phyloP scores from a whole-genome alignment of 2,888 invertebrate genomes.

The Podotricha telesiphe region DNA sequence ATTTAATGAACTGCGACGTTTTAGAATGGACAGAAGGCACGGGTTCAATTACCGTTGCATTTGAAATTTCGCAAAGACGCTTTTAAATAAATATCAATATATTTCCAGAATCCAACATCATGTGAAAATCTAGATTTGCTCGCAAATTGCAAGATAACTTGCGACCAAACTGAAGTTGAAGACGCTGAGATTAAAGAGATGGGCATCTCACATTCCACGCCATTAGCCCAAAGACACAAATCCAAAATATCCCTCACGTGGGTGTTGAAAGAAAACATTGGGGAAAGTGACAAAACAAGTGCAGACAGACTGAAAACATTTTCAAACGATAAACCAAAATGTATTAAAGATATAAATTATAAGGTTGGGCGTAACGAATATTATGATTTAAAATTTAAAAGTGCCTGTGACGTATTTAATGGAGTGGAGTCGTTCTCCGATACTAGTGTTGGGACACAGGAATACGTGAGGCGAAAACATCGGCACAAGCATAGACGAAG shows the following conservation, averaged over 20 bases:
- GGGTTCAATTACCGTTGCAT: not conserved
- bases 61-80: not conserved
- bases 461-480: constrained; percentile 72
- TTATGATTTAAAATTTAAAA: constrained; percentile 73
- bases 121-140: constrained; percentile 73
- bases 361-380: constrained; percentile 73
- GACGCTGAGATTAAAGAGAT: constrained; percentile 76
- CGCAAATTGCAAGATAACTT: constrained; percentile 65
- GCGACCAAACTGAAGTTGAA: constrained; percentile 61
- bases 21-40: not conserved
- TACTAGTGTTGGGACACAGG: constrained; percentile 71
- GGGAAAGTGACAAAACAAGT: constrained; percentile 57
- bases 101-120: constrained; percentile 49
- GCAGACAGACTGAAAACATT: constrained; percentile 53
- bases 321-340: constrained; percentile 54
- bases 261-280: constrained; percentile 87
- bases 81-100: not conserved
- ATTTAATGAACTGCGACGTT: not conserved
- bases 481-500: constrained; percentile 78
- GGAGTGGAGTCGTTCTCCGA: constrained; percentile 62
- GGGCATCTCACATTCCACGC: constrained; percentile 80
- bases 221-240: constrained; percentile 72
- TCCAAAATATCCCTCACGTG: constrained; percentile 90
- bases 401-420: constrained; percentile 73
- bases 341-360: constrained; percentile 51